These are phyloP conservation scores for Dicentrarchus labrax DNA, from an alignment of 2,113 vertebrate species.

Conservation along the genomic window DNA sequence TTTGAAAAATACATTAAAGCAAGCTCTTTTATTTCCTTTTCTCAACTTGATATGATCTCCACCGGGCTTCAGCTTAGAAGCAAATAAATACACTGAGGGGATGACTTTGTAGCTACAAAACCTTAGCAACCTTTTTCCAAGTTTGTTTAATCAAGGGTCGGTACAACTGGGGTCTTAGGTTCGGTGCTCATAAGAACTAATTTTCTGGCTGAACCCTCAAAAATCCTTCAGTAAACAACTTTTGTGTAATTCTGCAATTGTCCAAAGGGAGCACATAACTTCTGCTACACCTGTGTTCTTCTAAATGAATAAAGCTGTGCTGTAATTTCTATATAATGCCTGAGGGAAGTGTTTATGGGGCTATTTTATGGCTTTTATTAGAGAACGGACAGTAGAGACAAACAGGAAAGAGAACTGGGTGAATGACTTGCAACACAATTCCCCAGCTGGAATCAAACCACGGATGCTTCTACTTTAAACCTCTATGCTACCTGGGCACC, in stretches of 20 bases:
- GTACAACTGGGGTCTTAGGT: slow-evolving; percentile 70
- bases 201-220: slow-evolving; percentile 96
- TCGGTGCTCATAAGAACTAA: slow-evolving; percentile 93
- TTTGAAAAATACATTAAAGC: slow-evolving; percentile 93
- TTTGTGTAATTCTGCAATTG: slow-evolving; percentile 79
- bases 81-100: neutral
- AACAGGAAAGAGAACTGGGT: neutral
- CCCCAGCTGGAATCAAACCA: neutral
- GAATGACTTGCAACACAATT: neutral
- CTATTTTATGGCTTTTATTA: neutral
- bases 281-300: neutral
- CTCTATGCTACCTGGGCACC: neutral
- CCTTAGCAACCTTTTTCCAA: slow-evolving; percentile 79
- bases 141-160: slow-evolving; percentile 86
- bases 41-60: slow-evolving; percentile 93
- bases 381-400: neutral
- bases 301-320: neutral
- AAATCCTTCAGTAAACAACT: slow-evolving; percentile 81
- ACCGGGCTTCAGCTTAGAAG: slow-evolving; percentile 91
- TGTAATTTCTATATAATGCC: neutral
- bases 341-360: neutral
- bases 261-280: slow-evolving; percentile 73
- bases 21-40: slow-evolving; percentile 94
- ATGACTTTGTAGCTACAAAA: slow-evolving; percentile 89
- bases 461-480: neutral